A percentile compares a stretch with the other conserved stretches of the same genome.
Evolutionary conservation across 2,797 vertebrate genomes (phyloP).

Genomic region (Eulemur coronatus): DNA sequence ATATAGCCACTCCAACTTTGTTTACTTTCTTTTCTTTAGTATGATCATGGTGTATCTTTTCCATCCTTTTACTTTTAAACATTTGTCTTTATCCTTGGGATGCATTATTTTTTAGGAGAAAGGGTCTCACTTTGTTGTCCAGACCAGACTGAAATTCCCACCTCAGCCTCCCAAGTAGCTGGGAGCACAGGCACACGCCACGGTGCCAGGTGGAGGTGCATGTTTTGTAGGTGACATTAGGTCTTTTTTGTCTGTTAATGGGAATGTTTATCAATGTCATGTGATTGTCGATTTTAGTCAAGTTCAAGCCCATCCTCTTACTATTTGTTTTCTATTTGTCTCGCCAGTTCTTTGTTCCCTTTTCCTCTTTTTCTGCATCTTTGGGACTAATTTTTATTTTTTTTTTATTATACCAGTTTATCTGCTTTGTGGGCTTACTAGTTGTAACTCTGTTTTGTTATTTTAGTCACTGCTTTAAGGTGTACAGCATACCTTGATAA

Average conservation of each 20-base stretch:
- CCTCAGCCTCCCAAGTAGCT: neutral
- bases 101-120: neutral
- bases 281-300: neutral
- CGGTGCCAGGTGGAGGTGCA: fast-evolving
- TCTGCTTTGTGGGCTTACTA: neutral
- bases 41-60: fast-evolving
- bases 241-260: neutral
- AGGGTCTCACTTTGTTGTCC: neutral
- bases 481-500: neutral
- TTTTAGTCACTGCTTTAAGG: neutral
- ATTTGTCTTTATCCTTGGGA: neutral
- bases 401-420: neutral
- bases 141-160: neutral
- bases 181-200: neutral
- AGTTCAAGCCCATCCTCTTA: fast-evolving
- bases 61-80: neutral
- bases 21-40: neutral
- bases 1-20: neutral
- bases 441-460: neutral
- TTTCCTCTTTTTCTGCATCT: neutral
- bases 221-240: fast-evolving
- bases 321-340: neutral
- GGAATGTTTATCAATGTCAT: neutral
- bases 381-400: neutral
- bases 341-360: neutral